These are phyloP conservation scores for Druon quercuslanigerum DNA, from an alignment of 1,140 invertebrate species.

Conservation along the genomic window DNA sequence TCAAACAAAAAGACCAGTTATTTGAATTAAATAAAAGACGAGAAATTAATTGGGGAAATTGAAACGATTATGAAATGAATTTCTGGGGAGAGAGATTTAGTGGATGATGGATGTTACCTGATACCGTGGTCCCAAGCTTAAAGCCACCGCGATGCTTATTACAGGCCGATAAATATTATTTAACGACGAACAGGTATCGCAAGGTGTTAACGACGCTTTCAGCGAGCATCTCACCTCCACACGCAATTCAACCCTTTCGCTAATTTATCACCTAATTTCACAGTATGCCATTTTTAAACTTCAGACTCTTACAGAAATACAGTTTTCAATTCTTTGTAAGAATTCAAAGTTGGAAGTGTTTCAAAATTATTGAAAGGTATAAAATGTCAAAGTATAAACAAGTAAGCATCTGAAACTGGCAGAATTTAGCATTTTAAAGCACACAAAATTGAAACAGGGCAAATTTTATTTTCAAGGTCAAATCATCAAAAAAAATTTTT, in stretches of 20 bases:
- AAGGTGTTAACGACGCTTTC: constrained; percentile 55
- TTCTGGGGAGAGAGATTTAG: constrained; percentile 20
- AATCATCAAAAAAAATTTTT: no score
- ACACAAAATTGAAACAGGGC: no score
- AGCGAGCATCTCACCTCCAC: constrained; percentile 41
- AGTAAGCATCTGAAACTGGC: no score
- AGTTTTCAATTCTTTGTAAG: no score
- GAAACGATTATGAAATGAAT: background rate
- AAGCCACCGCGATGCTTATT: constrained; percentile 43
- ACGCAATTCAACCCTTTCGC: constrained; percentile 9
- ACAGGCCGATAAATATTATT: constrained; percentile 53
- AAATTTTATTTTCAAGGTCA: no score
- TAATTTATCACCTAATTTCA: constrained; percentile 16
- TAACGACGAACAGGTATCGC: constrained; percentile 47
- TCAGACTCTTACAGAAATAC: no score
- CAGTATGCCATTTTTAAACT: background rate
- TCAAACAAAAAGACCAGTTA: no score
- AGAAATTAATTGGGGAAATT: background rate
- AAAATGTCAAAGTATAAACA: no score
- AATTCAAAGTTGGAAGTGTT: no score
- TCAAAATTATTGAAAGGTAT: no score
- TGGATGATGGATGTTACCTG: constrained; percentile 46
- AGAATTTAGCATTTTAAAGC: no score
- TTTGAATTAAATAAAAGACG: no score
- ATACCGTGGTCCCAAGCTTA: constrained; percentile 31